Base-by-base conservation (phyloP, 2,888 invertebrate genomes). In the Nipponacmea schrenckii region DNA sequence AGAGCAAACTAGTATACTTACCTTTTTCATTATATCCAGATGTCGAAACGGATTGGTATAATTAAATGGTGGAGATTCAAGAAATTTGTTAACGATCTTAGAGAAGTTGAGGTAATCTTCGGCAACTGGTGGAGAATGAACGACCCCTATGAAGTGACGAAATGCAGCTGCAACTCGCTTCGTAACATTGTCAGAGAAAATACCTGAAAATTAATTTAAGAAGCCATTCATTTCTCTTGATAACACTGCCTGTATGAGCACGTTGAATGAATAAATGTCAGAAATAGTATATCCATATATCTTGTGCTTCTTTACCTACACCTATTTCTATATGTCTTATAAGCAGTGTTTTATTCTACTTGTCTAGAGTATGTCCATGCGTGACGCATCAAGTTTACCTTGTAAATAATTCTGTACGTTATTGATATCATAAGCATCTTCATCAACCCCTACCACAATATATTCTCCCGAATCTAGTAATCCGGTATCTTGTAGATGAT, bases 401-500 rank as follows among this genome's bases (percentile, higher is more conserved):
- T 93, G 91, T 31, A 96, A 91, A 89, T 96, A 96, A 79, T 93
- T 93, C 66, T 92, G 92, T 0, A 96, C 95, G 73, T 93, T 92
- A 27, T 92, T 79, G n/a, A 78, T 78, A 83, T 96, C 94, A 89
- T 96, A 97, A 83, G 95, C 94, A 80, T 95, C 95, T 17, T 95
- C 93, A 85, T 96, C 95, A 8, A 97, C 94, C 7, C 97, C 97
- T 27, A 97, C 93, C 0, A 96, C 96, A 87, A 95, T 96, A 87
- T 97, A 97, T 86, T 96, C 95, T n/a, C 96, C 95, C 94, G 85
- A 93, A 80, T 94, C 93, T 74, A 97, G 91, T 0, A 97, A 92
- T 74, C 95, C 93, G 89, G 93, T 92, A 77, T 94, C 92, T 79
- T 96, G 93, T 89, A 97, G 91, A 62, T 95, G 95, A 72, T 95